Conservation (phyloP, 2,888 invertebrate genomes). For the Pinctada fucata region DNA sequence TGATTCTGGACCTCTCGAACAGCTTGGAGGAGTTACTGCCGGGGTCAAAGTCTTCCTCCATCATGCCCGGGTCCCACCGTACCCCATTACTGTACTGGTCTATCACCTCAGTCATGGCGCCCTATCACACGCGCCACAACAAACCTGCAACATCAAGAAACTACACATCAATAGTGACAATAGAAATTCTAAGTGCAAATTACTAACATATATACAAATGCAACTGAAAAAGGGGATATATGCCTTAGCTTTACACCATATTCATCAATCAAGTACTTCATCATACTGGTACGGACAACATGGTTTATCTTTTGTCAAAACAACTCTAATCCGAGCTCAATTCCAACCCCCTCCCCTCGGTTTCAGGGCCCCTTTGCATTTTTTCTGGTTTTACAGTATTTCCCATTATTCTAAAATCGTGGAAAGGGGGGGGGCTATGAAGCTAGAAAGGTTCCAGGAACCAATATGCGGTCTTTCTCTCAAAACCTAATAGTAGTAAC, state of each 20-base stretch:
- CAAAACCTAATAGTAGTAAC: too few relatives aligned
- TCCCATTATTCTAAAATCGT: too few relatives aligned
- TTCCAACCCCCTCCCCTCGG: too few relatives aligned
- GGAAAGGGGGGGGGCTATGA: too few relatives aligned
- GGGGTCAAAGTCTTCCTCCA: slow-evolving; percentile 99
- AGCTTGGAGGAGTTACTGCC: slow-evolving; percentile 99
- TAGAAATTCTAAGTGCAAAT: slow-evolving; percentile 36
- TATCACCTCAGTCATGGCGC: slow-evolving; percentile 72
- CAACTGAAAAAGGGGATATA: neutral
- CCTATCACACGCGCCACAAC: slow-evolving; percentile 56
- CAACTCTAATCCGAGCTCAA: too few relatives aligned
- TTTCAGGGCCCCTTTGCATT: too few relatives aligned
- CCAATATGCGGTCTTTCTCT: neutral
- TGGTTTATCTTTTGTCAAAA: too few relatives aligned
- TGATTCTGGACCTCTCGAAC: slow-evolving; percentile 99
- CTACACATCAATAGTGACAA: neutral
- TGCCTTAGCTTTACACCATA: too few relatives aligned
- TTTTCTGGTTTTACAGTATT: too few relatives aligned
- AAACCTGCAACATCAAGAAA: slow-evolving; percentile 11
- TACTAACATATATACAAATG: slow-evolving; percentile 1
- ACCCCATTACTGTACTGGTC: slow-evolving; percentile 69
- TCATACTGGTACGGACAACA: too few relatives aligned
- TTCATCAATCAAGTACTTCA: too few relatives aligned
- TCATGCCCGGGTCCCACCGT: slow-evolving; percentile 94
- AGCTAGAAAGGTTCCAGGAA: neutral